Conservation (phyloP, 1,140 invertebrate genomes). For the Schlechtendalia chinensis region DNA sequence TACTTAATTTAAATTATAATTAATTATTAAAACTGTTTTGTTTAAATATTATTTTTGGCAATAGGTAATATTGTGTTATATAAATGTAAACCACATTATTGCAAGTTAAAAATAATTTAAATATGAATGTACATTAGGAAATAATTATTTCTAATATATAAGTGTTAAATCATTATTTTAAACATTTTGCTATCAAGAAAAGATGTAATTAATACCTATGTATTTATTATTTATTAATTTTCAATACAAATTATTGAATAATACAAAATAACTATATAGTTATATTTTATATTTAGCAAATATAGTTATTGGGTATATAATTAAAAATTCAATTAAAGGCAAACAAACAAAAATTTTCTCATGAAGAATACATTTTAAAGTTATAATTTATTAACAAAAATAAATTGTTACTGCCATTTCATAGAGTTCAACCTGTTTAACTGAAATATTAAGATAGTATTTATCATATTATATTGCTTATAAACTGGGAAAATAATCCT, state of each 20-base stretch:
- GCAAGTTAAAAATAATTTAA: too few species aligned
- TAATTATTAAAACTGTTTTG: too few species aligned
- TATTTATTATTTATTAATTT: background rate
- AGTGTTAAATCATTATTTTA: background rate
- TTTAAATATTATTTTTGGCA: too few species aligned
- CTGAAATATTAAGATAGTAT: constrained; percentile 28
- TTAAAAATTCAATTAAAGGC: background rate
- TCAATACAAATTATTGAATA: background rate
- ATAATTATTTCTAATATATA: too few species aligned
- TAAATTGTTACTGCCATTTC: background rate
- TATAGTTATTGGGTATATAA: background rate
- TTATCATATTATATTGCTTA: background rate
- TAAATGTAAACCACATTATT: too few species aligned
- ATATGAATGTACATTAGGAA: too few species aligned
- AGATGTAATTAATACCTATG: background rate
- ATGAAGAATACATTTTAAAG: background rate
- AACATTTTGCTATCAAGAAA: background rate
- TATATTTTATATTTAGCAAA: background rate
- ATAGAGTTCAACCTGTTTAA: background rate
- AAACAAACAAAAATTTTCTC: background rate
- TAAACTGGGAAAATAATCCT: constrained; percentile 26
- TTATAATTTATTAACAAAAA: constrained; percentile 1
- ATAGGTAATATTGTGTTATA: too few species aligned
- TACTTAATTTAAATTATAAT: too few species aligned
- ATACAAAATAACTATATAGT: background rate